Evolutionary conservation across 2,888 invertebrate genomes (phyloP).

Genomic region (Melipona bicolor): DNA sequence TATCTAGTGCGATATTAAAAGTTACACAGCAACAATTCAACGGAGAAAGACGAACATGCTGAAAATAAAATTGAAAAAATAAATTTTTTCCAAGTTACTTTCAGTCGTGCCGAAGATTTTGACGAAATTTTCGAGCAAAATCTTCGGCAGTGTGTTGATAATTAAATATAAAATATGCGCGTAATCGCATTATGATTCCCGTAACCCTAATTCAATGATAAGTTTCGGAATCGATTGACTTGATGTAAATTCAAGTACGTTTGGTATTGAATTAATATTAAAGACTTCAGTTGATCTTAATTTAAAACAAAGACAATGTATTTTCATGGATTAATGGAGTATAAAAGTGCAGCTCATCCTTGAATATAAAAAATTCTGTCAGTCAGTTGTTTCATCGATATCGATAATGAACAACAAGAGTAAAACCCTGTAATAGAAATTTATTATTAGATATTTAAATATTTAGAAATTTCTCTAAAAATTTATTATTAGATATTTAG

Average conservation of each 20-base stretch:
- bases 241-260: neutral
- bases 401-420: too few relatives aligned
- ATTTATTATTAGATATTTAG: too few relatives aligned
- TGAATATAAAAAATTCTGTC: slow-evolving; percentile 6
- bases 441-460: too few relatives aligned
- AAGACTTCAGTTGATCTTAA: slow-evolving; percentile 16
- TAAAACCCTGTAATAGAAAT: neutral
- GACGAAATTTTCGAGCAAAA: too few relatives aligned
- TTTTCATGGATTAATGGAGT: neutral
- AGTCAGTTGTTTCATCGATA: neutral
- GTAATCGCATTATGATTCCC: slow-evolving; percentile 33
- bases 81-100: too few relatives aligned
- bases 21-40: neutral
- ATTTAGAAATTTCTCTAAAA: too few relatives aligned
- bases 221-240: slow-evolving; percentile 4
- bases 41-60: neutral
- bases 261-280: slow-evolving; percentile 10
- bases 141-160: too few relatives aligned
- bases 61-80: too few relatives aligned
- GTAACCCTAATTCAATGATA: slow-evolving; percentile 39
- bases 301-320: neutral
- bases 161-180: slow-evolving; percentile 29
- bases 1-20: neutral
- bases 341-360: neutral
- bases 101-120: too few relatives aligned